These are phyloP conservation scores for Eupithecia tripunctaria DNA, from an alignment of 2,888 invertebrate genomes.

Conservation along the genomic window DNA sequence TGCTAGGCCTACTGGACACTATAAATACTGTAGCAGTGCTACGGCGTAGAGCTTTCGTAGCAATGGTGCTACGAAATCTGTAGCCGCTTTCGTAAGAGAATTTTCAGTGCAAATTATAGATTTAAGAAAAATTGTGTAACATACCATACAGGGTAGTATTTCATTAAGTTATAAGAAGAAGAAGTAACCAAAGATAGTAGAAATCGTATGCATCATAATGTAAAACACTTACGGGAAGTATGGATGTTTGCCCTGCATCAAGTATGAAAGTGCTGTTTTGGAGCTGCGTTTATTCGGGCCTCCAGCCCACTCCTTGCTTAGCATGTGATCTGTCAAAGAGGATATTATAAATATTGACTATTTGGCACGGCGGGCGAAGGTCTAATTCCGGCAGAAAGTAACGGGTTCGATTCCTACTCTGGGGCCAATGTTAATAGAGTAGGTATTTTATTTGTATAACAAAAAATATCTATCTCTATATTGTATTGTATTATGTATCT, in stretches of 20 bases:
- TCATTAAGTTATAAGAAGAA: not conserved
- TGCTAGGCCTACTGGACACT: no score
- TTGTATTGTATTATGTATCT: no score
- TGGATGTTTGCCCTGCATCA: conserved; percentile 71
- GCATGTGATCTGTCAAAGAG: conserved; percentile 63
- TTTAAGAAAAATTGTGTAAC: not conserved
- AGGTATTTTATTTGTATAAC: no score
- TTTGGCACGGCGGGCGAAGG: no score
- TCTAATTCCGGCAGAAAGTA: no score
- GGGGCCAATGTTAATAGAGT: no score
- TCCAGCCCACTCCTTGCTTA: conserved; percentile 65
- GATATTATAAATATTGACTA: not conserved
- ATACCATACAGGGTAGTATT: not conserved
- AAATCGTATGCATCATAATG: not conserved
- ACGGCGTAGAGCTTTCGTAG: not conserved
- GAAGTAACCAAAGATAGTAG: not conserved
- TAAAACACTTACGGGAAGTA: conserved; percentile 61
- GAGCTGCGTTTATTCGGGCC: conserved; percentile 65
- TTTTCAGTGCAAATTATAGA: not conserved
- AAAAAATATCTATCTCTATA: no score
- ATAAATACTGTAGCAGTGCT: conserved; percentile 6
- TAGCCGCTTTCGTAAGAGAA: not conserved
- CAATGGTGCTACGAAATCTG: not conserved
- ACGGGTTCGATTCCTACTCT: no score
- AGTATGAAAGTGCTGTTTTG: conserved; percentile 70